phyloP scores from a whole-genome alignment of 2,888 invertebrate species.

The Emmelina monodactyla region DNA sequence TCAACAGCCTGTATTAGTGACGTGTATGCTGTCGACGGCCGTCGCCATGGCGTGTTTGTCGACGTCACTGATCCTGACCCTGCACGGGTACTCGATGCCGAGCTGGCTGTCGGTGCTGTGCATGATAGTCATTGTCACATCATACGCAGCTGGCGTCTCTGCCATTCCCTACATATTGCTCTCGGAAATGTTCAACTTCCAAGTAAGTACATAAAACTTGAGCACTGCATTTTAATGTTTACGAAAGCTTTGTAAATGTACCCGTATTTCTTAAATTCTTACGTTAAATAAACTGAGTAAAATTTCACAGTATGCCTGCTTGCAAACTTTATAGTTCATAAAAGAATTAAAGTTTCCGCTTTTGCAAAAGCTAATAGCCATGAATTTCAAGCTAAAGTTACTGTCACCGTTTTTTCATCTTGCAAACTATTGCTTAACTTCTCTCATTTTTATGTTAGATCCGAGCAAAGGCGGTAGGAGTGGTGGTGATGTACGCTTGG shows the following conservation, averaged over 20 bases:
- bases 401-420: neutral
- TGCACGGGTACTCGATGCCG: constrained; percentile 20
- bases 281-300: no score
- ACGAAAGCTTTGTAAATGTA: no score
- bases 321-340: no score
- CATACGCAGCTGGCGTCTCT: constrained; percentile 27
- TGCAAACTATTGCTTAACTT: no score
- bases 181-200: constrained; percentile 35
- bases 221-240: no score
- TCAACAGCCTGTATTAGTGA: neutral
- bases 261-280: no score
- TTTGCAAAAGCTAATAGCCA: no score
- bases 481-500: constrained; percentile 27
- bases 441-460: constrained; percentile 28
- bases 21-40: neutral
- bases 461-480: constrained; percentile 29
- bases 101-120: constrained; percentile 25
- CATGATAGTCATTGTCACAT: constrained; percentile 21
- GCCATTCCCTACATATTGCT: constrained; percentile 30
- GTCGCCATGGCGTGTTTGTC: neutral
- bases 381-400: neutral
- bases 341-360: no score
- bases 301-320: no score
- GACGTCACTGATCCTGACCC: constrained; percentile 21
- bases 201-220: constrained; percentile 23